A percentile compares a stretch with the other conserved stretches of the same genome.
Evolutionary conservation across 2,797 vertebrate genomes (phyloP).

Genomic region (Eupleurogrammus muticus): DNA sequence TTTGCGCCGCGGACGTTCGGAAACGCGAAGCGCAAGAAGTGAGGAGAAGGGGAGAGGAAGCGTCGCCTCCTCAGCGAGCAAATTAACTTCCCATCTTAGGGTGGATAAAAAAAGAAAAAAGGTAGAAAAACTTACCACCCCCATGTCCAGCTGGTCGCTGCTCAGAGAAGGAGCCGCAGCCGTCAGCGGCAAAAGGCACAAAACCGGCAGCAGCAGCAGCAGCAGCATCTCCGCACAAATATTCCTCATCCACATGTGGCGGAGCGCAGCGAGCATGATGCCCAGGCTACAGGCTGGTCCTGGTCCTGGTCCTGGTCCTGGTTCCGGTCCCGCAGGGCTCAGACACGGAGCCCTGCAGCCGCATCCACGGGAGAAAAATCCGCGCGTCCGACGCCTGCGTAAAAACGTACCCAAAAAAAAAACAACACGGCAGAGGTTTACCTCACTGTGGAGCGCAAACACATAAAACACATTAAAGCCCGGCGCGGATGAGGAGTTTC

Average conservation of each 20-base stretch:
- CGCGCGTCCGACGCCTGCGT: slow-evolving; percentile 36
- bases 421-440: too few relatives aligned
- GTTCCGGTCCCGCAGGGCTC: slow-evolving; percentile 73
- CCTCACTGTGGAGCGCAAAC: slow-evolving; percentile 65
- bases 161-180: slow-evolving; percentile 79
- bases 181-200: slow-evolving; percentile 72
- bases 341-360: slow-evolving; percentile 55
- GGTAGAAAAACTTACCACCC: slow-evolving; percentile 78
- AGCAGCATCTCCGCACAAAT: slow-evolving; percentile 70
- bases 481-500: slow-evolving; percentile 33
- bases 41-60: slow-evolving; percentile 49
- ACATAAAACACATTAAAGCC: slow-evolving; percentile 66
- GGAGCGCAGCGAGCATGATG: slow-evolving; percentile 61
- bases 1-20: slow-evolving; percentile 33
- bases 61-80: slow-evolving; percentile 23
- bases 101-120: background rate
- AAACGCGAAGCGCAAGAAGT: slow-evolving; percentile 23
- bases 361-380: slow-evolving; percentile 69
- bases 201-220: slow-evolving; percentile 73
- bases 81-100: slow-evolving; percentile 23
- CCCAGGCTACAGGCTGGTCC: slow-evolving; percentile 67
- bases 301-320: too few relatives aligned
- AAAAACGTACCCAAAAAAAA: slow-evolving; percentile 1
- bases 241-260: slow-evolving; percentile 74
- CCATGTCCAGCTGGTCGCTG: slow-evolving; percentile 82